Conservation (phyloP, 2,113 vertebrate species). For the Nycticryphes semicollaris region DNA sequence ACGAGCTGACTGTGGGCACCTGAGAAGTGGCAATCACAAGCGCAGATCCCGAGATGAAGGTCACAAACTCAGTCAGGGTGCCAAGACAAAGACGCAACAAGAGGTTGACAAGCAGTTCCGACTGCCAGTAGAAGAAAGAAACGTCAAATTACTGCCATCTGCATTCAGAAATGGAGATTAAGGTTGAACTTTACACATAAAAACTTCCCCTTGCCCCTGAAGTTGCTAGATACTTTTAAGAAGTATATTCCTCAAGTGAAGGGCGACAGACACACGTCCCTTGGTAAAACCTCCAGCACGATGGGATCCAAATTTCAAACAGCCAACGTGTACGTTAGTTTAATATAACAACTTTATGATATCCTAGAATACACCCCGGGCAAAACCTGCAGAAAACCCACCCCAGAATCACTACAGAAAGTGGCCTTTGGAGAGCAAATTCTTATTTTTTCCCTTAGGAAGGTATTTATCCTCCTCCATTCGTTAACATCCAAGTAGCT, state of each 20-base stretch:
- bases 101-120: background rate
- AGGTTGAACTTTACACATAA: background rate
- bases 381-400: background rate
- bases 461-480: background rate
- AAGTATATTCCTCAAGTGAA: background rate
- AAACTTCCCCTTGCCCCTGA: background rate
- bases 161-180: background rate
- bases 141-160: background rate
- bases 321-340: background rate
- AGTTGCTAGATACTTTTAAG: background rate
- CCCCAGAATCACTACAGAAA: background rate
- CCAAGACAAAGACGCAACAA: background rate
- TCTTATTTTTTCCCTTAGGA: background rate
- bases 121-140: background rate
- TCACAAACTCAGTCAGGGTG: background rate
- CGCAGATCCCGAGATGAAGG: background rate
- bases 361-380: background rate
- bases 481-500: slow-evolving; percentile 30
- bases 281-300: background rate
- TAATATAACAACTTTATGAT: background rate
- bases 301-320: background rate
- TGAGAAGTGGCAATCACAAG: no score
- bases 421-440: background rate
- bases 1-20: background rate
- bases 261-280: fast-evolving